A percentile compares a stretch with the other conserved stretches of the same genome.
These are phyloP conservation scores for Leucania comma DNA, from an alignment of 2,888 invertebrate species.

Conservation along the genomic window DNA sequence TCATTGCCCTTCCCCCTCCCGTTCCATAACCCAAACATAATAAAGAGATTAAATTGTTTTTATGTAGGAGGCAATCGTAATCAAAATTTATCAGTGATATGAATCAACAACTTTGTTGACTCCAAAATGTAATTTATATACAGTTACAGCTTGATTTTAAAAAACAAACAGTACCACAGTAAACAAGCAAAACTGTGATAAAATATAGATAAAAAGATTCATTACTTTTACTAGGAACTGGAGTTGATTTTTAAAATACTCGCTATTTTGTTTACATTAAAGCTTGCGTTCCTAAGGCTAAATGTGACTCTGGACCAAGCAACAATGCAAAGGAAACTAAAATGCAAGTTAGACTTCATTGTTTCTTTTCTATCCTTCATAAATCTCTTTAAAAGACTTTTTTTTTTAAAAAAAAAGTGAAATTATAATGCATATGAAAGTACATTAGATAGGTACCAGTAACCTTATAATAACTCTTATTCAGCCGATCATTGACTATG, in stretches of 20 bases:
- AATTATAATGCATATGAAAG: too few relatives aligned
- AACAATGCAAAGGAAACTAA: constrained; percentile 29
- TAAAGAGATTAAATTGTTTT: too few relatives aligned
- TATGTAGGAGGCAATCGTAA: too few relatives aligned
- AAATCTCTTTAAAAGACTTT: constrained; percentile 10
- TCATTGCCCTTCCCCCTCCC: too few relatives aligned
- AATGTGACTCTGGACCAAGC: constrained; percentile 8
- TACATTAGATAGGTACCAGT: too few relatives aligned
- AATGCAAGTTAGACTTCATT: constrained; percentile 22
- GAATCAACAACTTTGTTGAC: too few relatives aligned
- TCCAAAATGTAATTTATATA: too few relatives aligned
- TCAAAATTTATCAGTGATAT: too few relatives aligned
- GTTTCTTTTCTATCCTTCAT: constrained; percentile 32
- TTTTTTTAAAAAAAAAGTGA: too few relatives aligned
- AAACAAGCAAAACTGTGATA: not conserved
- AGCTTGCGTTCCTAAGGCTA: constrained; percentile 1
- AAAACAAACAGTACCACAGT: not conserved
- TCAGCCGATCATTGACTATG: too few relatives aligned
- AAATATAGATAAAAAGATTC: not conserved
- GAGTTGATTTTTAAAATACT: not conserved
- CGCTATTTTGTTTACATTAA: not conserved
- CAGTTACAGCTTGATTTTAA: not conserved
- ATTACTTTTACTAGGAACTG: not conserved
- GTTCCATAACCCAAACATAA: too few relatives aligned
- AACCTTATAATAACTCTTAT: too few relatives aligned